Base-by-base conservation (phyloP, 2,888 invertebrate genomes). In the Molanna angustata region DNA sequence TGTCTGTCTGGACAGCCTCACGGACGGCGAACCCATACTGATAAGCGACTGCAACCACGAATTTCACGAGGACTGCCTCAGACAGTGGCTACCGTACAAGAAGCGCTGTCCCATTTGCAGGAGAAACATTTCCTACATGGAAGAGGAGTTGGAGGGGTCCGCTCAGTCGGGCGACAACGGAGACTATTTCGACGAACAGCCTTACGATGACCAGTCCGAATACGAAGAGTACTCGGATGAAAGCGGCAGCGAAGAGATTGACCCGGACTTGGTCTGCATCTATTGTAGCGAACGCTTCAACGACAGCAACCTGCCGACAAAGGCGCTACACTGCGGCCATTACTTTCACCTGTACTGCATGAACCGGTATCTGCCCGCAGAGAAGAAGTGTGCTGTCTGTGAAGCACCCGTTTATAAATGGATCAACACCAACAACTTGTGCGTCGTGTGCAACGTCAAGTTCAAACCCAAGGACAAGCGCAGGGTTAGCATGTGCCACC, bases 101-200 rank as follows among this genome's bases (percentile, higher is more conserved):
- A 47, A 47, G 22, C 35, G 39, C 9, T 47, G 47, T 13, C 47
- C 47, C 18, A 35, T 47, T 17, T 47, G 47, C 20, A 37, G 39
- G 17, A 20, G 35, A 7, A 37, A 19, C n/a, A 13, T 47, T n/a
- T 3, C 14, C 7, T 37, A 14, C 11, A 17, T 37, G 16, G 37
- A 7, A 9, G 37, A 37, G 3, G 37, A 37, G 3, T 16, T 17
- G 4, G 13, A 37, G 27, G 27, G 11, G 11, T 27, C 11, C 11
- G 27, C 11, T 7, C 7, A 27, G 3, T 16, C 16, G 4, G 17
- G 18, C 4, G 4, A 37, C 4, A 3, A 6, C 4, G 37, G 13
- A 4, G 37, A 37, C 3, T 16, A 3, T 3, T 3, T 9, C 3
- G 37, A 37, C 3, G 17, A 37, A 16, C 18, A 17, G 9, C 3